A percentile compares a stretch with the other conserved stretches of the same genome.
phyloP scores from a whole-genome alignment of 2,113 vertebrate genomes.

The Rhadina sibilatrix region DNA sequence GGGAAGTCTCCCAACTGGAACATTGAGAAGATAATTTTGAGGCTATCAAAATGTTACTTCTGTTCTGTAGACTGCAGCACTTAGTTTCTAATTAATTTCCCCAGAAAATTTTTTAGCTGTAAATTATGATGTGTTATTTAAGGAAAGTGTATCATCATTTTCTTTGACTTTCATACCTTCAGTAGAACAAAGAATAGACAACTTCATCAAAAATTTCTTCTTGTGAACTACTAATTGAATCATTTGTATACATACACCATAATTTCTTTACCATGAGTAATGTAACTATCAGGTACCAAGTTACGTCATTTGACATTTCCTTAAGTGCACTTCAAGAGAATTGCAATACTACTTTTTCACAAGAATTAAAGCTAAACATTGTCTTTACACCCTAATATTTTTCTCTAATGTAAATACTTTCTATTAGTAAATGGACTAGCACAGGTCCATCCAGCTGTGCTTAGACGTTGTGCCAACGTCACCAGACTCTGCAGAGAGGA shows the following conservation, averaged over 20 bases:
- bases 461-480: neutral
- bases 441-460: neutral
- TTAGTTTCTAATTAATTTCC: neutral
- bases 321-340: neutral
- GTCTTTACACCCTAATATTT: neutral
- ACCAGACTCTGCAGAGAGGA: neutral
- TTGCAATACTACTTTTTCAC: neutral
- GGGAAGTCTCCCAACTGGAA: neutral
- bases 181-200: neutral
- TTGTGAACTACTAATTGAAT: neutral
- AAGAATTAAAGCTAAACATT: neutral
- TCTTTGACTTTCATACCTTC: neutral
- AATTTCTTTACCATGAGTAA: neutral
- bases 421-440: neutral
- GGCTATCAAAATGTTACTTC: neutral
- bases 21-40: neutral
- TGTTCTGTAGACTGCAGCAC: neutral
- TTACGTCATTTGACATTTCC: neutral
- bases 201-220: neutral
- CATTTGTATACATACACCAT: neutral
- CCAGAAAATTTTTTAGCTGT: neutral
- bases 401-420: neutral
- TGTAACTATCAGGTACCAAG: neutral
- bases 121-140: neutral
- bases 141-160: neutral